Evolutionary conservation across 1,140 invertebrate genomes (phyloP).

Genomic region (Mylabris phalerata): DNA sequence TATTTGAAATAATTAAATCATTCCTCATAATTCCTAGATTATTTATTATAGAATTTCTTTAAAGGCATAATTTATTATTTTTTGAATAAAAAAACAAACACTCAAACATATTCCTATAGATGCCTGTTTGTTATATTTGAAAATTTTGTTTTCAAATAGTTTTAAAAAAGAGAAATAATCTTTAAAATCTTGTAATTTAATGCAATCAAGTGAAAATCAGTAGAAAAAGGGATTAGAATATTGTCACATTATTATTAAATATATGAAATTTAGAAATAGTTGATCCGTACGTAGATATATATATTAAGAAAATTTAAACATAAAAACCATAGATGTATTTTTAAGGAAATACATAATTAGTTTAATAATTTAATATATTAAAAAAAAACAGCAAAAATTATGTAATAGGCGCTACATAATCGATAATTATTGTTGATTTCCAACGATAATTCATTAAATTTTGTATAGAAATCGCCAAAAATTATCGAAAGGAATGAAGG

Average conservation of each 20-base stretch:
- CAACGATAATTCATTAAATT: background rate
- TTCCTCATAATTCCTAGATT: too few species aligned
- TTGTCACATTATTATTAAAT: constrained; percentile 38
- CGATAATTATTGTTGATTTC: background rate
- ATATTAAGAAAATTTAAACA: too few species aligned
- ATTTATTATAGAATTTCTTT: constrained; percentile 1
- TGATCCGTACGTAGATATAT: constrained; percentile 36
- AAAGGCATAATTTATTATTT: constrained; percentile 14
- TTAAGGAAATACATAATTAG: constrained; percentile 30
- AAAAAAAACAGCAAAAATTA: background rate
- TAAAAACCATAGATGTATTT: constrained; percentile 32
- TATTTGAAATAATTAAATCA: too few species aligned
- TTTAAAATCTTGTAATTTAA: constrained; percentile 21
- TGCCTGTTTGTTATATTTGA: too few species aligned
- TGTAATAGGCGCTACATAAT: background rate
- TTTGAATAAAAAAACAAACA: background rate
- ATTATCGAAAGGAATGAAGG: background rate
- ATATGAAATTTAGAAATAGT: constrained; percentile 36
- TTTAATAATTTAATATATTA: constrained; percentile 24
- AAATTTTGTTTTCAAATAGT: constrained; percentile 3
- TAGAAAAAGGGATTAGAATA: constrained; percentile 28
- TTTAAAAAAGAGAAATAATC: constrained; percentile 18
- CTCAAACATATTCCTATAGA: constrained; percentile 20
- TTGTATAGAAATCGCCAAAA: background rate
- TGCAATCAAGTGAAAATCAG: constrained; percentile 32